Conservation (phyloP, 2,888 invertebrate species). For the Nemapogon koenigi region DNA sequence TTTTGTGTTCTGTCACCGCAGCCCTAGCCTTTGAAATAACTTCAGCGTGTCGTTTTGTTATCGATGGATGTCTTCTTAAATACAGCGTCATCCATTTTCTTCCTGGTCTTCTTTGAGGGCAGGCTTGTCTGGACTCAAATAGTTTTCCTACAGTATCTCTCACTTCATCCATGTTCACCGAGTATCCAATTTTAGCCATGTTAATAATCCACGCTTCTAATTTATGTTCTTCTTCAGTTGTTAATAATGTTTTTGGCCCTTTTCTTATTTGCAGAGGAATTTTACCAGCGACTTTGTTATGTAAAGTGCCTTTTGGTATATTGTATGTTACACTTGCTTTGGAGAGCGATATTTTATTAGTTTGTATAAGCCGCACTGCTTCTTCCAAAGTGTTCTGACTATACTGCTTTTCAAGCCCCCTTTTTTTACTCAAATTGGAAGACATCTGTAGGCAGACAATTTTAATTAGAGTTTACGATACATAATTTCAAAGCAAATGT, state of each 20-base stretch:
- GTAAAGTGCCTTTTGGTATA: slow-evolving; percentile 12
- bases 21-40: slow-evolving; percentile 14
- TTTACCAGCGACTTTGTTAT: slow-evolving; percentile 14
- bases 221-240: slow-evolving; percentile 10
- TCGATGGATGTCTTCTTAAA: slow-evolving; percentile 13
- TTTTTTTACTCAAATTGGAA: no score
- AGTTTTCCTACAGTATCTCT: slow-evolving; percentile 13
- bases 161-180: slow-evolving; percentile 11
- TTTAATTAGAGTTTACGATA: no score
- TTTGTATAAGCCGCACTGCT: not conserved
- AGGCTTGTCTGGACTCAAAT: slow-evolving; percentile 7
- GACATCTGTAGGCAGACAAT: no score
- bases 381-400: not conserved
- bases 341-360: not conserved
- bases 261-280: slow-evolving; percentile 12
- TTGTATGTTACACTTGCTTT: slow-evolving; percentile 14
- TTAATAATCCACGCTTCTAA: slow-evolving; percentile 11
- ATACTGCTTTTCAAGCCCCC: no score
- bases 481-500: no score
- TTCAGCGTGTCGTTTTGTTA: slow-evolving; percentile 13
- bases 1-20: slow-evolving; percentile 14
- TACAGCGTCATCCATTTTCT: slow-evolving; percentile 13
- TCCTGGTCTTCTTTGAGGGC: slow-evolving; percentile 11
- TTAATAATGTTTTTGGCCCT: slow-evolving; percentile 11
- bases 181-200: slow-evolving; percentile 11